These are phyloP conservation scores for Epirrhoe alternata DNA, from an alignment of 2,888 invertebrate species.

Conservation along the genomic window DNA sequence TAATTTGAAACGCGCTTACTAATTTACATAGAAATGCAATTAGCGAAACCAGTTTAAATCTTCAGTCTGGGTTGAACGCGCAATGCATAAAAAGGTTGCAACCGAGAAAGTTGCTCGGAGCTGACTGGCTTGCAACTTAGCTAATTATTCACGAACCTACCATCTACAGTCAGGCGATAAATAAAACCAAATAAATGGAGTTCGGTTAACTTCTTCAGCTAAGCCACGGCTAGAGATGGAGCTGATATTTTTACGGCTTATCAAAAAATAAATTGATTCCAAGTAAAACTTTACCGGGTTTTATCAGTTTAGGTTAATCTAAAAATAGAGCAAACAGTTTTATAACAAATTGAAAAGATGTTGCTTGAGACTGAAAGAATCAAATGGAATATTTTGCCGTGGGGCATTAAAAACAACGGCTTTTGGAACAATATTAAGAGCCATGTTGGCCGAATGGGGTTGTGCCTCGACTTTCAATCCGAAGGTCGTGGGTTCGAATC, in stretches of 20 bases:
- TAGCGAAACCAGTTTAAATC: slow-evolving; percentile 45
- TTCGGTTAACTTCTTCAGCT: slow-evolving; percentile 30
- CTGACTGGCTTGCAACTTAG: slow-evolving; percentile 48
- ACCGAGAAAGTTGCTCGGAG: slow-evolving; percentile 28
- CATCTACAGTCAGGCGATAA: slow-evolving; percentile 41
- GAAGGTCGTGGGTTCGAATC: too few relatives aligned
- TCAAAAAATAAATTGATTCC: neutral
- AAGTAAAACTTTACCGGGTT: neutral
- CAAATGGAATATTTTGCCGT: too few relatives aligned
- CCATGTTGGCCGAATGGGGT: too few relatives aligned
- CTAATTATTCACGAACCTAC: slow-evolving; percentile 52
- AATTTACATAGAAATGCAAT: slow-evolving; percentile 56
- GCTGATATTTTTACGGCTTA: neutral
- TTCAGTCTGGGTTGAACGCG: slow-evolving; percentile 49
- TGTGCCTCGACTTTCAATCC: too few relatives aligned
- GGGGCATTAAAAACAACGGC: too few relatives aligned
- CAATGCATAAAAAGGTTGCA: slow-evolving; percentile 53
- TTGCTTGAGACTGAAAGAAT: too few relatives aligned
- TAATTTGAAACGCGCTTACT: slow-evolving; percentile 40
- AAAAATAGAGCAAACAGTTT: too few relatives aligned
- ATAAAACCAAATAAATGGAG: slow-evolving; percentile 41
- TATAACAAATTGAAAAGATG: too few relatives aligned
- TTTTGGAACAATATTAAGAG: too few relatives aligned
- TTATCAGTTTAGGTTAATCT: too few relatives aligned
- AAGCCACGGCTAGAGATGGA: slow-evolving; percentile 8